These are phyloP conservation scores for Platichthys flesus DNA, from an alignment of 2,113 vertebrate genomes.

Conservation along the genomic window DNA sequence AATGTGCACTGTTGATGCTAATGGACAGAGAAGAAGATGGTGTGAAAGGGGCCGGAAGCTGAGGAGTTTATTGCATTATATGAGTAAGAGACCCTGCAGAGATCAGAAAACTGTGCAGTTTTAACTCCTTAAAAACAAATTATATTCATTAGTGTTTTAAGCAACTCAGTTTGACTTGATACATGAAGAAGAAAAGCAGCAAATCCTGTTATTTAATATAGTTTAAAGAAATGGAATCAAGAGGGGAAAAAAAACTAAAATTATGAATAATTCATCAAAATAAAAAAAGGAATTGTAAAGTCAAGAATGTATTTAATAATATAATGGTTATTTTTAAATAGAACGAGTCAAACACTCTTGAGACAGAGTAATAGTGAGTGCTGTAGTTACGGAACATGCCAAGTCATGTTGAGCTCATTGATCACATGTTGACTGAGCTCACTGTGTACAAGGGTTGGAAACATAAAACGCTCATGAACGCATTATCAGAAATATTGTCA, in stretches of 20 bases:
- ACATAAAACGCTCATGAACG: neutral
- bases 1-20: neutral
- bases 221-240: too few species aligned
- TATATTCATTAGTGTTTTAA: too few species aligned
- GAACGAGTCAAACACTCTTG: neutral
- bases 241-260: neutral
- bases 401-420: constrained; percentile 30
- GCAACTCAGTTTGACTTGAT: too few species aligned
- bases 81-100: too few species aligned
- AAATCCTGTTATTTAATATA: too few species aligned
- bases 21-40: neutral
- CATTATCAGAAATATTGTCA: neutral
- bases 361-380: neutral
- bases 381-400: neutral
- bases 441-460: constrained; percentile 42
- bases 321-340: neutral
- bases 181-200: too few species aligned
- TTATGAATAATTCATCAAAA: neutral
- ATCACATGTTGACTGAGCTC: constrained; percentile 39
- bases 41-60: too few species aligned
- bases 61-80: too few species aligned
- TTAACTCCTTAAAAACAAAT: too few species aligned
- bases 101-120: too few species aligned
- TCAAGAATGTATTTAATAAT: too few species aligned
- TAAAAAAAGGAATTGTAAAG: neutral